Evolutionary conservation across 1,140 invertebrate species (phyloP).

Genomic region (Bombus soroeensis): DNA sequence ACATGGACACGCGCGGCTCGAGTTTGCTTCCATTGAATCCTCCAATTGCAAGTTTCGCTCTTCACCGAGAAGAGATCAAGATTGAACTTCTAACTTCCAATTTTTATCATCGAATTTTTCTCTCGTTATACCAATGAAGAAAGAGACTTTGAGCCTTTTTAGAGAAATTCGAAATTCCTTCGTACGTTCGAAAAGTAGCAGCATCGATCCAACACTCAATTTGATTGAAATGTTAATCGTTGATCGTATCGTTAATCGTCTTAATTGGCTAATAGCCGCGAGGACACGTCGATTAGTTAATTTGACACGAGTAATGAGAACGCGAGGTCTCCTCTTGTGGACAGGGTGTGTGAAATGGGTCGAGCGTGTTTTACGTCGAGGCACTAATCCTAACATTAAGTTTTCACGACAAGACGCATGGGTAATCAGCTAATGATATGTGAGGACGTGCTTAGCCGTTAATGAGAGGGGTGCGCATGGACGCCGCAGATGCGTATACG

Average conservation of each 20-base stretch:
- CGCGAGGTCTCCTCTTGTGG: background rate
- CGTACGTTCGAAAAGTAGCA: too few relatives aligned
- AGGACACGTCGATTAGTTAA: background rate
- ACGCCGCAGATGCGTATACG: constrained; percentile 34
- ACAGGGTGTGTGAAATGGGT: constrained; percentile 12
- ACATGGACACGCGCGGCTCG: too few relatives aligned
- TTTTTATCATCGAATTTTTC: background rate
- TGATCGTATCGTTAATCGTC: background rate
- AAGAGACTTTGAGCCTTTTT: too few relatives aligned
- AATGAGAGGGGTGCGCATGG: constrained; percentile 34
- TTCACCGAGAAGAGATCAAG: background rate
- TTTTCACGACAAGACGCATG: constrained; percentile 53
- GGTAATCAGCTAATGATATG: constrained; percentile 67
- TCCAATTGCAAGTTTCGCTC: background rate
- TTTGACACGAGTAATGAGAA: background rate
- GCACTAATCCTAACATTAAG: constrained; percentile 67
- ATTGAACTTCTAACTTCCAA: background rate
- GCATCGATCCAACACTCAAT: too few relatives aligned
- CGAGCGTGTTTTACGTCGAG: constrained; percentile 49
- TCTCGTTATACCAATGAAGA: too few relatives aligned
- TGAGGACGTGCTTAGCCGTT: constrained; percentile 56
- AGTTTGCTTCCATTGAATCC: too few relatives aligned
- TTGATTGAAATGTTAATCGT: background rate
- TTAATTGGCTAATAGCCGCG: background rate
- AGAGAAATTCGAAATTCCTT: background rate